A percentile compares a stretch with the other conserved stretches of the same genome.
Conservation (phyloP, 2,888 invertebrate species). For the Tryphoninae sp. region DNA sequence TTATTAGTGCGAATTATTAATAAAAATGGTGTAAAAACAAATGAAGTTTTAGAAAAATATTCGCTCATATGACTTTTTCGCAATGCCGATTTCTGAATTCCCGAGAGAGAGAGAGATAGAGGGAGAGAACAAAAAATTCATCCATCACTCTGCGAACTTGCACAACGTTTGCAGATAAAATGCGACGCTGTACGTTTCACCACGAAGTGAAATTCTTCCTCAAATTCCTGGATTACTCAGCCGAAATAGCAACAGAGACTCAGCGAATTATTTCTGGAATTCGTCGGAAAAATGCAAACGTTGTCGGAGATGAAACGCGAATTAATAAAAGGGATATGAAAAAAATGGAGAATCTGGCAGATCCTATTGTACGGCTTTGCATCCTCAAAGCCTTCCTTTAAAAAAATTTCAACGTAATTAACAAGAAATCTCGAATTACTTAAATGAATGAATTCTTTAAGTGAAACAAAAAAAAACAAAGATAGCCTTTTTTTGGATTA, state of each 20-base stretch:
- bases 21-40: too few species aligned
- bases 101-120: background rate
- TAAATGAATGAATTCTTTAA: too few species aligned
- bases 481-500: too few species aligned
- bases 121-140: background rate
- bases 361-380: background rate
- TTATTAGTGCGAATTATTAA: too few species aligned
- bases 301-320: background rate
- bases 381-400: background rate
- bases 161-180: background rate
- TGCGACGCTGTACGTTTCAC: background rate
- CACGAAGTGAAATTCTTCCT: background rate
- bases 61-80: background rate
- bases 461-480: too few species aligned
- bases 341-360: background rate
- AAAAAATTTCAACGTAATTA: too few species aligned
- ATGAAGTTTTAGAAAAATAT: background rate
- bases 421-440: too few species aligned
- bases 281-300: conserved; percentile 16
- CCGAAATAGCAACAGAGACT: background rate
- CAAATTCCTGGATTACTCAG: background rate
- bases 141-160: conserved; percentile 1
- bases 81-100: background rate
- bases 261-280: conserved; percentile 9
- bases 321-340: background rate